A percentile compares a stretch with the other conserved stretches of the same genome.
Evolutionary conservation across 2,113 vertebrate genomes (phyloP).

Genomic region (Neolamprologus devosi): DNA sequence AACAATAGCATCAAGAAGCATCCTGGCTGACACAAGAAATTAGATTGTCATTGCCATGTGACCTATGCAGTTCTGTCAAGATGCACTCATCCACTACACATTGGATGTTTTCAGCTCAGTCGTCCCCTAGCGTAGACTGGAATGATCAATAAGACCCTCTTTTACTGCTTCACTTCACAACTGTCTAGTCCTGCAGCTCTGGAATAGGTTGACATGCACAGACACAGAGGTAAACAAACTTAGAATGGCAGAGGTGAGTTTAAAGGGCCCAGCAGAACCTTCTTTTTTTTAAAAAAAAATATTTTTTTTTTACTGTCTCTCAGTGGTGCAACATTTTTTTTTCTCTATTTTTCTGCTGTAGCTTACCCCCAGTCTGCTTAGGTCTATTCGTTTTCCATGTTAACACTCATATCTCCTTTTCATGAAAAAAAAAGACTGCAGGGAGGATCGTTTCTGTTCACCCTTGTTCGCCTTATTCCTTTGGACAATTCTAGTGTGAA

Average conservation of each 20-base stretch:
- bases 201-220: constrained; percentile 42
- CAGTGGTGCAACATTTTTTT: not conserved
- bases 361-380: not conserved
- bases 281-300: not conserved
- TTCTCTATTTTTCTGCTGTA: not conserved
- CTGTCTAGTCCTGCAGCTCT: constrained; percentile 42
- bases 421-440: not conserved
- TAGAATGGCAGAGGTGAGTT: constrained; percentile 45
- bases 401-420: constrained; percentile 3
- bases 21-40: constrained; percentile 17
- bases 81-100: constrained; percentile 61
- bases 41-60: constrained; percentile 49
- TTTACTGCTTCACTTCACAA: constrained; percentile 68
- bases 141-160: constrained; percentile 68
- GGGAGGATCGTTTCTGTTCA: not conserved
- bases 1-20: not conserved
- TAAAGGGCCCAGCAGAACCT: constrained; percentile 13
- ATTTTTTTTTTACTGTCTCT: not conserved
- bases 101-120: constrained; percentile 69
- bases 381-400: not conserved
- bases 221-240: constrained; percentile 54
- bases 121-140: constrained; percentile 42
- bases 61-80: constrained; percentile 60
- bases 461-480: not conserved
- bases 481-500: constrained; percentile 12